Conservation (phyloP, 1,140 invertebrate species). For the Penaeus japonicus region DNA sequence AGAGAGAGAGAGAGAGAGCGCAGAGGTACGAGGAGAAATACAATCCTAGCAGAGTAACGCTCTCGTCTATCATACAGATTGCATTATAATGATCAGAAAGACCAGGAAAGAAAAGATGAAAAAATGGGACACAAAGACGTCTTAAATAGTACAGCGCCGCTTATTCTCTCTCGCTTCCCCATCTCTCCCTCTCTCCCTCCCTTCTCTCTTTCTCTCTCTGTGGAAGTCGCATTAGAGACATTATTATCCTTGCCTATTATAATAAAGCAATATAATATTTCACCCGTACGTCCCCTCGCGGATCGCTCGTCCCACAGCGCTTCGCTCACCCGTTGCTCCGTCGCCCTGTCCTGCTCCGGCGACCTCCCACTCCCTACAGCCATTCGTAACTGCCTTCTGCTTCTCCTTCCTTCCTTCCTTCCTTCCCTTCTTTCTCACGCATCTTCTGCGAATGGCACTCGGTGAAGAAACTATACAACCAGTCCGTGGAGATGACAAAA, state of each 20-base stretch:
- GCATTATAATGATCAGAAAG: too few relatives aligned
- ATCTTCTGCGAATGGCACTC: neutral
- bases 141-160: too few relatives aligned
- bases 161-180: neutral
- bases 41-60: too few relatives aligned
- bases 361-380: neutral
- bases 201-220: neutral
- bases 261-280: constrained; percentile 54
- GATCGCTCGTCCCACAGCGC: neutral
- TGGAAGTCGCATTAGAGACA: constrained; percentile 49
- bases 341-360: neutral
- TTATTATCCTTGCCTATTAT: constrained; percentile 52
- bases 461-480: too few relatives aligned
- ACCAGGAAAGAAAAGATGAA: too few relatives aligned
- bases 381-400: neutral
- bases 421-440: neutral
- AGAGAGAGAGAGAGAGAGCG: too few relatives aligned
- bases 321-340: neutral
- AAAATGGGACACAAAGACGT: too few relatives aligned
- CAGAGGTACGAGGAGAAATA: too few relatives aligned
- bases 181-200: neutral
- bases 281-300: constrained; percentile 1
- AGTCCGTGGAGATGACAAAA: too few relatives aligned
- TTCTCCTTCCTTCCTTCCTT: neutral
- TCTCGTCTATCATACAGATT: too few relatives aligned